A percentile compares a stretch with the other conserved stretches of the same genome.
phyloP scores from a whole-genome alignment of 2,797 vertebrate genomes.

The Lepus townsendii region DNA sequence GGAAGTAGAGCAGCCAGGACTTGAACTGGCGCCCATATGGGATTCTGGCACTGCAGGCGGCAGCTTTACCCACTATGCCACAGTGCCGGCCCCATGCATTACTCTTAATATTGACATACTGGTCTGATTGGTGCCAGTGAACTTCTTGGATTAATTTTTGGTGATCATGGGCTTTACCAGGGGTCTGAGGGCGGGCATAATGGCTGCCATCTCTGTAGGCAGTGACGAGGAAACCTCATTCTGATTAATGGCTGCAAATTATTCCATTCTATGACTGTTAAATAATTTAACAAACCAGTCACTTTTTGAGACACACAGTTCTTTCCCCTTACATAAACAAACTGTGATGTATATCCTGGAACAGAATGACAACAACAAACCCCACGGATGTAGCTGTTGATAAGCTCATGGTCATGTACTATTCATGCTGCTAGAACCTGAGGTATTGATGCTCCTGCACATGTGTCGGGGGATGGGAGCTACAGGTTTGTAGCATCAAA shows the following conservation, averaged over 20 bases:
- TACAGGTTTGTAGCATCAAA: background rate
- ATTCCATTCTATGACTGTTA: background rate
- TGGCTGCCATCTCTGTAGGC: too few relatives aligned
- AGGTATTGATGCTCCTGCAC: background rate
- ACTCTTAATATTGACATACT: too few relatives aligned
- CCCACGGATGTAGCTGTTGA: background rate
- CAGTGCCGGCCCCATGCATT: too few relatives aligned
- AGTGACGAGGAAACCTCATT: too few relatives aligned
- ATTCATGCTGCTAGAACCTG: background rate
- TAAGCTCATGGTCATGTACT: background rate
- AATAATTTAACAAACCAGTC: background rate
- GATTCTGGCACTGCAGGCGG: too few relatives aligned
- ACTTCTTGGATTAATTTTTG: too few relatives aligned
- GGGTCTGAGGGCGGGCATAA: too few relatives aligned
- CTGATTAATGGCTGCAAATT: background rate
- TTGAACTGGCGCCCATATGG: too few relatives aligned
- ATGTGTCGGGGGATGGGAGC: rapidly evolving
- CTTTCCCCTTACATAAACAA: background rate
- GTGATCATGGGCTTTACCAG: too few relatives aligned
- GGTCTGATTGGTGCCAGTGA: too few relatives aligned
- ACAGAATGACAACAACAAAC: background rate
- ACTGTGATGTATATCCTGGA: background rate
- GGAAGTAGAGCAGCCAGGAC: too few relatives aligned
- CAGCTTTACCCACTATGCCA: too few relatives aligned
- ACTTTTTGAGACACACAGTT: background rate